Evolutionary conservation across 2,113 vertebrate species (phyloP).

Genomic region (Semnornis frantzii): DNA sequence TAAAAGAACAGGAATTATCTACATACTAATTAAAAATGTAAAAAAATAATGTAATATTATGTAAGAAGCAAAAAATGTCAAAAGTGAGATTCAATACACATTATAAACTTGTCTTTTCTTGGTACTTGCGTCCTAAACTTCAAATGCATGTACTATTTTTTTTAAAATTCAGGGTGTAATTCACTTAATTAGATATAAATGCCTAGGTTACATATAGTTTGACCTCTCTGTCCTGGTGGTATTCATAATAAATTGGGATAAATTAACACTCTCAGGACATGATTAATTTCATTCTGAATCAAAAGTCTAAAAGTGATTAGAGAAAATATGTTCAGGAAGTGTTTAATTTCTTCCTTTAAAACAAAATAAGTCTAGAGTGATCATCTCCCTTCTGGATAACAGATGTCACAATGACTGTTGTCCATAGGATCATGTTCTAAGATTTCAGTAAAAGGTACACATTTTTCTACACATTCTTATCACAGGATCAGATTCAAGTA

Average conservation of each 20-base stretch:
- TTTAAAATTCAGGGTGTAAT: neutral
- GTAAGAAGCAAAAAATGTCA: neutral
- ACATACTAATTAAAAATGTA: neutral
- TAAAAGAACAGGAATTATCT: slow-evolving; percentile 15
- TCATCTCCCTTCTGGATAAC: neutral
- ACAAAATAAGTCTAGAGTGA: neutral
- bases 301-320: neutral
- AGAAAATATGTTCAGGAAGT: neutral
- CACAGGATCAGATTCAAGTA: neutral
- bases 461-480: neutral
- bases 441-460: neutral
- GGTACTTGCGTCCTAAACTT: neutral
- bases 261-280: neutral
- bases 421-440: neutral
- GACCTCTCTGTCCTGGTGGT: neutral
- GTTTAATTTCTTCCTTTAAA: neutral
- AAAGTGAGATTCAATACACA: neutral
- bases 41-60: neutral
- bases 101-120: neutral
- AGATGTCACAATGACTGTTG: neutral
- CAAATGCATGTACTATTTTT: neutral
- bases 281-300: neutral
- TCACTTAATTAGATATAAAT: neutral
- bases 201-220: neutral
- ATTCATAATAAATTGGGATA: neutral